Percentiles rank a stretch among this genome's conserved stretches.
Conservation (phyloP, 2,888 invertebrate species). For the Actias luna region DNA sequence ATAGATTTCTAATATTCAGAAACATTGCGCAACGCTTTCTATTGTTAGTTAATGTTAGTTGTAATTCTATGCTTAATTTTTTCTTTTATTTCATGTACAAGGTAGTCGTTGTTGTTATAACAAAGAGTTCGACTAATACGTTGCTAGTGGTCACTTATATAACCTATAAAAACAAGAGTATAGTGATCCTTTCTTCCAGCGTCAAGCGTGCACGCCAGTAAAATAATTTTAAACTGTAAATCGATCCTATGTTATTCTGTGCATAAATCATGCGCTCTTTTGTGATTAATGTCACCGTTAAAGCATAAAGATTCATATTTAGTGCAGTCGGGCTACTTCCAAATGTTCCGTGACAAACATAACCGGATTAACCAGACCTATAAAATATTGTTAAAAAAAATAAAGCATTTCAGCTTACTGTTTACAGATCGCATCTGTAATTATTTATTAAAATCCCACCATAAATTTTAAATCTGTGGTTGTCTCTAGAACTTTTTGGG, state of each 20-base stretch:
- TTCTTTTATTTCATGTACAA: conserved; percentile 29
- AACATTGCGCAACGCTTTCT: neutral
- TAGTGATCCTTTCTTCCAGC: conserved; percentile 53
- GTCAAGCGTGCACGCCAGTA: conserved; percentile 39
- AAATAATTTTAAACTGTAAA: conserved; percentile 52
- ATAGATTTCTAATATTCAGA: neutral
- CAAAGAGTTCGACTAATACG: conserved; percentile 36
- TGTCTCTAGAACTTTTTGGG: neutral
- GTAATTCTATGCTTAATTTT: conserved; percentile 16
- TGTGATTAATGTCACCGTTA: conserved; percentile 77
- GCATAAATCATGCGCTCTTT: conserved; percentile 73
- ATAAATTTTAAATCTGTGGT: conserved; percentile 56
- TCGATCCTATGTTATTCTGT: conserved; percentile 52
- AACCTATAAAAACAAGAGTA: conserved; percentile 56
- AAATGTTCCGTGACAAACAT: conserved; percentile 58
- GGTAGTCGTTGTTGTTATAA: conserved; percentile 39
- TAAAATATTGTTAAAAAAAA: conserved; percentile 62
- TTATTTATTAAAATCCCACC: conserved; percentile 72
- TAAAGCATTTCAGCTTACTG: conserved; percentile 66
- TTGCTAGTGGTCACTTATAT: conserved; percentile 45
- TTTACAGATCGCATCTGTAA: conserved; percentile 69
- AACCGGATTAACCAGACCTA: conserved; percentile 53
- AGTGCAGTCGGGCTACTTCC: conserved; percentile 54
- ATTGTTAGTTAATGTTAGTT: neutral
- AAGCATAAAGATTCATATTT: conserved; percentile 77